These are phyloP conservation scores for Heliconius hermathena DNA, from an alignment of 1,140 invertebrate species.

Conservation along the genomic window DNA sequence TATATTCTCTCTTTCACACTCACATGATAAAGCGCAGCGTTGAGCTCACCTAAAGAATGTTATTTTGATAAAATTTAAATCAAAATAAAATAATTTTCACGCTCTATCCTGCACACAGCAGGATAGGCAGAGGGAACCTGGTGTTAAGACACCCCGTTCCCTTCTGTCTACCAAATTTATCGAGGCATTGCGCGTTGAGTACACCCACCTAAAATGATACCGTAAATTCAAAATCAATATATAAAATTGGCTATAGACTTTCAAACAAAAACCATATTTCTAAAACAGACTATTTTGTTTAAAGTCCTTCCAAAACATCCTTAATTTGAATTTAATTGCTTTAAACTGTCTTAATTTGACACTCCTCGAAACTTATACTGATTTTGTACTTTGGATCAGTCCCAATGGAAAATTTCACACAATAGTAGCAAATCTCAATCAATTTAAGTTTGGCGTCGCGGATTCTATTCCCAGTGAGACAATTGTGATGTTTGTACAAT, in stretches of 20 bases:
- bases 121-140: no score
- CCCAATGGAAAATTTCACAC: conserved; percentile 8
- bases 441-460: conserved; percentile 22
- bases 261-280: background rate
- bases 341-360: background rate
- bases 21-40: no score
- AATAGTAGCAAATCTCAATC: conserved; percentile 18
- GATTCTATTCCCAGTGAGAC: background rate
- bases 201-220: no score
- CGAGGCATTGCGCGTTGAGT: no score
- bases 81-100: no score
- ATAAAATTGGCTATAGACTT: background rate
- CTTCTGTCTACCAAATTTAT: no score
- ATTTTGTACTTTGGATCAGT: background rate
- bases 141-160: no score
- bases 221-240: background rate
- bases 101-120: no score
- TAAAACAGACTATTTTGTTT: background rate
- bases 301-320: background rate
- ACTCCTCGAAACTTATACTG: background rate
- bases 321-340: conserved; percentile 7
- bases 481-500: conserved; percentile 14
- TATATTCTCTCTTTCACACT: no score
- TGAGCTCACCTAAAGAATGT: no score
- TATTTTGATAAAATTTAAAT: no score